Evolutionary conservation across 2,113 vertebrate species (phyloP).

Genomic region (Etheostoma cragini): DNA sequence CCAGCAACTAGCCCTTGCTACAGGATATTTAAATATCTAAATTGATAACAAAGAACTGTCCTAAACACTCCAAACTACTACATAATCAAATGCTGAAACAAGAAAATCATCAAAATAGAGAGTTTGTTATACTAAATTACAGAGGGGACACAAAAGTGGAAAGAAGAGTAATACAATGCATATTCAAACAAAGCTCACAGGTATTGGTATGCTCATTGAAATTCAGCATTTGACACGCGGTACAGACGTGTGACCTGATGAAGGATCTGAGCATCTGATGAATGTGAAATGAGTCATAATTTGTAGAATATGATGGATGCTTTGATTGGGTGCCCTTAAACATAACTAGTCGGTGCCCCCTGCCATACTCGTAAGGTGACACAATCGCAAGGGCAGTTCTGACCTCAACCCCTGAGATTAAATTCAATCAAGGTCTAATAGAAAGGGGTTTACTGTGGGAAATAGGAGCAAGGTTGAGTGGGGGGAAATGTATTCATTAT

Average conservation of each 20-base stretch:
- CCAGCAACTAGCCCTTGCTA: not conserved
- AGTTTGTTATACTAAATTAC: constrained; percentile 4
- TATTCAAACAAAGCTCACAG: constrained; percentile 45
- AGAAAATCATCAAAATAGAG: constrained; percentile 15
- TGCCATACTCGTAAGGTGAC: not conserved
- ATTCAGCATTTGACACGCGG: constrained; percentile 60
- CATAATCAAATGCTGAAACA: constrained; percentile 28
- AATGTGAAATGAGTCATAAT: constrained; percentile 55
- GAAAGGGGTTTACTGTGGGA: not conserved
- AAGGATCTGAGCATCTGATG: constrained; percentile 41
- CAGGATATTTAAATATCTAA: not conserved
- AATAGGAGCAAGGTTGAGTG: accelerated
- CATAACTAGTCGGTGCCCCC: not conserved
- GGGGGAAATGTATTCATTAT: not conserved
- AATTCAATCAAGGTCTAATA: not conserved
- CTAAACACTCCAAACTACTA: not conserved
- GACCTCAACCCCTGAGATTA: not conserved
- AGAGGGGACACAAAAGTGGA: not conserved
- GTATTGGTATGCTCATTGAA: constrained; percentile 36
- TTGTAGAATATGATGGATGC: constrained; percentile 42
- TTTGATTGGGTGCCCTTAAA: constrained; percentile 51
- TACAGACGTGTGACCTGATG: constrained; percentile 52
- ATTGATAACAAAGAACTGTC: not conserved
- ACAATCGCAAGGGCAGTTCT: not conserved
- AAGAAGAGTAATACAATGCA: constrained; percentile 33